Percentiles rank a stretch among this genome's conserved stretches.
Evolutionary conservation across 2,797 vertebrate genomes (phyloP).

Genomic region (Masticophis lateralis): DNA sequence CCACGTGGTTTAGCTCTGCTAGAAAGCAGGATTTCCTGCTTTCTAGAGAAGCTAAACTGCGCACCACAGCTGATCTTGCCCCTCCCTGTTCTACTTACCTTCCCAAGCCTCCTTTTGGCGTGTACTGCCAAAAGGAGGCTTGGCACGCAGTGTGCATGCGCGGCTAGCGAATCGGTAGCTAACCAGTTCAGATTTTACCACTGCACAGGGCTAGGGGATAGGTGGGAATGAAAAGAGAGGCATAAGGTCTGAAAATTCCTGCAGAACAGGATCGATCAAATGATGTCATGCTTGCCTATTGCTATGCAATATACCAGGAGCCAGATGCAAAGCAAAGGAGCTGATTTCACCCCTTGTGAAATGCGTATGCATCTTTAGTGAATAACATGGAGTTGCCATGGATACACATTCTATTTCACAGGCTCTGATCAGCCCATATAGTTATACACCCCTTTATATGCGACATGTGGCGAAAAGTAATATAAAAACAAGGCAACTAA

Average conservation of each 20-base stretch:
- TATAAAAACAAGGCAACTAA: neutral
- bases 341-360: neutral
- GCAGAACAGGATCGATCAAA: neutral
- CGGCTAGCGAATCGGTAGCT: no score
- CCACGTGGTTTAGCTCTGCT: no score
- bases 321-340: neutral
- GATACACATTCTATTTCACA: conserved; percentile 9
- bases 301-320: neutral
- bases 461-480: neutral
- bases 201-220: neutral
- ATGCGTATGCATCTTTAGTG: neutral
- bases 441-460: neutral
- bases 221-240: neutral
- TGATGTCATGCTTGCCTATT: neutral
- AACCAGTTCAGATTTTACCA: no score
- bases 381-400: conserved; percentile 20
- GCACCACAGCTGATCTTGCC: no score
- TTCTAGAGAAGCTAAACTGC: no score
- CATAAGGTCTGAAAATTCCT: neutral
- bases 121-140: no score
- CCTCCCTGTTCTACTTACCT: no score
- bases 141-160: rapidly evolving
- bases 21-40: no score
- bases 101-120: no score
- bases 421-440: conserved; percentile 1